A percentile compares a stretch with the other conserved stretches of the same genome.
Conservation (phyloP, 2,797 vertebrate genomes). For the Hafferia zeledoni region DNA sequence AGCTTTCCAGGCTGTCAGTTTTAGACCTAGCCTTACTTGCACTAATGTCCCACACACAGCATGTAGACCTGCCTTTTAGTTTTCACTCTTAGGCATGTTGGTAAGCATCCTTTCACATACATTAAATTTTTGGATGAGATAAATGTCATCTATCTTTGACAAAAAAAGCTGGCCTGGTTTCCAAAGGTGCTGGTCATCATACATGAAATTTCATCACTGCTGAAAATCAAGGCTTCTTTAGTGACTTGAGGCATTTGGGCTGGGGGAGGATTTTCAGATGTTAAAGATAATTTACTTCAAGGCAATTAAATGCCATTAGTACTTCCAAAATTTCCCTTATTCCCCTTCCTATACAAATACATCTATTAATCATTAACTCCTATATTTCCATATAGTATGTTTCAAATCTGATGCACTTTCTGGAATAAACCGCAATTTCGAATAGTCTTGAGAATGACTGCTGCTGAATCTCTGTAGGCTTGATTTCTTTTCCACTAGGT, state of each 20-base stretch:
- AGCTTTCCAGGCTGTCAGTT: background rate
- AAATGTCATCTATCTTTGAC: background rate
- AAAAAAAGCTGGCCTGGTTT: background rate
- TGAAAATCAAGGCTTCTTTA: background rate
- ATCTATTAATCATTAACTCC: background rate
- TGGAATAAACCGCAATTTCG: background rate
- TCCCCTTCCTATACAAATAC: background rate
- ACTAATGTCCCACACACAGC: background rate
- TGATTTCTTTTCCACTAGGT: background rate
- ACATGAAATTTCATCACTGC: background rate
- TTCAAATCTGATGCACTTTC: fast-evolving
- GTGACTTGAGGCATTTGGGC: background rate
- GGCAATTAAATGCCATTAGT: background rate
- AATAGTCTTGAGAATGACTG: background rate
- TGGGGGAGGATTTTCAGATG: background rate
- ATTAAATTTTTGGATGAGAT: background rate
- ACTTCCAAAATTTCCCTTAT: background rate
- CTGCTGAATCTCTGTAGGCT: background rate
- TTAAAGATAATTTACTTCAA: background rate
- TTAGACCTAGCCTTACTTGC: background rate
- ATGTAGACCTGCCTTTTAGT: background rate
- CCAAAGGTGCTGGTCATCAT: background rate
- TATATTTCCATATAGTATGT: background rate
- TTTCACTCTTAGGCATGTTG: background rate
- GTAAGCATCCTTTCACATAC: background rate